Evolutionary conservation across 2,113 vertebrate species (phyloP).

Genomic region (Ophthalmolycus amberensis): DNA sequence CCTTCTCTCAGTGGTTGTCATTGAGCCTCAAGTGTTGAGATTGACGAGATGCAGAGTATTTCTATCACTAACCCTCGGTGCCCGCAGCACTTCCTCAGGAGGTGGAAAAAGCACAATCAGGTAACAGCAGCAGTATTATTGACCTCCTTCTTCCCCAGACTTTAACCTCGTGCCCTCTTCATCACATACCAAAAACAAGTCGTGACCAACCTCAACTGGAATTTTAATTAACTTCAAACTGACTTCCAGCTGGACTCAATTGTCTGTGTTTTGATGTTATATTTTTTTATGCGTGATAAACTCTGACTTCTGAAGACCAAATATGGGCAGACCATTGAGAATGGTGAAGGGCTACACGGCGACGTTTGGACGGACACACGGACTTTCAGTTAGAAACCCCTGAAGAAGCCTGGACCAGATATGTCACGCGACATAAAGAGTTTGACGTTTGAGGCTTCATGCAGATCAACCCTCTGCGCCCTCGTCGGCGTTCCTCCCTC

Average conservation of each 20-base stretch:
- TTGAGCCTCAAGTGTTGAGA: constrained; percentile 24
- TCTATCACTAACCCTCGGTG: constrained; percentile 18
- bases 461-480: background rate
- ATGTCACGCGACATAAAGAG: background rate
- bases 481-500: constrained; percentile 4
- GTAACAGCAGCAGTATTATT: constrained; percentile 35
- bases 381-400: background rate
- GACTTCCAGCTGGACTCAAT: constrained; percentile 28
- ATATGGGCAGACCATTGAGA: constrained; percentile 34
- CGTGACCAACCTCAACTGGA: constrained; percentile 44
- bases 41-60: constrained; percentile 11
- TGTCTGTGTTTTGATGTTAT: constrained; percentile 23
- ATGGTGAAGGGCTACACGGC: constrained; percentile 63
- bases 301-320: constrained; percentile 56
- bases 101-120: constrained; percentile 58
- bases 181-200: constrained; percentile 59
- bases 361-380: background rate
- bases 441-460: background rate
- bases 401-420: background rate
- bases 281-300: constrained; percentile 39
- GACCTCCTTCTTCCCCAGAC: background rate
- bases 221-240: background rate
- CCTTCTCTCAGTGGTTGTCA: constrained; percentile 1
- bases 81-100: background rate
- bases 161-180: background rate